These are phyloP conservation scores for Microcebus lehilahytsara DNA, from an alignment of 2,113 vertebrate species.

Conservation along the genomic window DNA sequence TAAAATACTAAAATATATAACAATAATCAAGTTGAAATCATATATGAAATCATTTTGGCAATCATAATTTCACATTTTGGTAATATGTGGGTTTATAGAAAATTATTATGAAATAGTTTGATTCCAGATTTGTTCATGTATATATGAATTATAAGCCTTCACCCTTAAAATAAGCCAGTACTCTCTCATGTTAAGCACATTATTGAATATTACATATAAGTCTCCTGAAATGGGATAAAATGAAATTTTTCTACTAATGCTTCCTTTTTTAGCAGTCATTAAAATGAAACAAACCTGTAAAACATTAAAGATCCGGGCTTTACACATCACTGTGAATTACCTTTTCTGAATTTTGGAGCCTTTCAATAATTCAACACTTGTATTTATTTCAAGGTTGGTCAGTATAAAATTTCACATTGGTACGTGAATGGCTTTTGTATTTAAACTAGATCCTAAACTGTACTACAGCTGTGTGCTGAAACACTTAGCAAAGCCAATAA, in stretches of 20 bases:
- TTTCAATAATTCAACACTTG: slow-evolving; percentile 30
- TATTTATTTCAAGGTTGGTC: slow-evolving; percentile 41
- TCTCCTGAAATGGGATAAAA: slow-evolving; percentile 2
- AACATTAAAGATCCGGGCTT: slow-evolving; percentile 34
- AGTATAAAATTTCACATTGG: slow-evolving; percentile 47
- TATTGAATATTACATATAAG: slow-evolving; percentile 30
- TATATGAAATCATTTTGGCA: slow-evolving; percentile 16
- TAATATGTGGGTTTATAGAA: not conserved
- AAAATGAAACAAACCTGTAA: slow-evolving; percentile 46
- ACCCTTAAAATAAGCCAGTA: not conserved
- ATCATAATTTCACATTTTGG: not conserved
- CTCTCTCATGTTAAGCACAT: not conserved
- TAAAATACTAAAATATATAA: not conserved
- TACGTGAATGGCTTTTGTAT: slow-evolving; percentile 23
- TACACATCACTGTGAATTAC: slow-evolving; percentile 17
- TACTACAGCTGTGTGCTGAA: not conserved
- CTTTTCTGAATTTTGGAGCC: not conserved
- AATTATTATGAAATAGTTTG: not conserved
- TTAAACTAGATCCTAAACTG: not conserved
- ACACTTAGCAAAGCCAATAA: not conserved
- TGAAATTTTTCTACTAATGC: not conserved
- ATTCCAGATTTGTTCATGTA: not conserved
- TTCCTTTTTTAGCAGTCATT: slow-evolving; percentile 28
- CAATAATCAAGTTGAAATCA: slow-evolving; percentile 35
- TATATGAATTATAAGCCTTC: not conserved